Conservation (phyloP, 1,140 invertebrate species). For the Lordiphosa stackelbergi region DNA sequence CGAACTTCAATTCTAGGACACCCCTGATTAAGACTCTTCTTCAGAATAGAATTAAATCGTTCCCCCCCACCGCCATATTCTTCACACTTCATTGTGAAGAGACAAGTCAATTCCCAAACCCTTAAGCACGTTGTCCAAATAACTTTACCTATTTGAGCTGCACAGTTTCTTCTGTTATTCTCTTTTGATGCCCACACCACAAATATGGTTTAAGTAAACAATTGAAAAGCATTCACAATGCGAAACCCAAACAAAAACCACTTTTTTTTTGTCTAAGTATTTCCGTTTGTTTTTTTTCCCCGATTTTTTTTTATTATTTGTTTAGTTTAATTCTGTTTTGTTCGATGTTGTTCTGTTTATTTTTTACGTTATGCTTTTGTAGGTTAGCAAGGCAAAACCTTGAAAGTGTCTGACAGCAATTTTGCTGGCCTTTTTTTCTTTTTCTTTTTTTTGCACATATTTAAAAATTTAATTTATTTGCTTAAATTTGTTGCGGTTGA, state of each 20-base stretch:
- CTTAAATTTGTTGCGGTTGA: constrained; percentile 22
- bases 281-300: constrained; percentile 28
- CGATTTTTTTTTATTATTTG: constrained; percentile 31
- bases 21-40: no score
- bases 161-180: constrained; percentile 10
- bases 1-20: no score
- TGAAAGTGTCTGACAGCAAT: constrained; percentile 33
- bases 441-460: constrained; percentile 31
- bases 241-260: constrained; percentile 28
- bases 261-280: constrained; percentile 22
- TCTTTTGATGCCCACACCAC: background rate
- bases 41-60: no score
- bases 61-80: no score
- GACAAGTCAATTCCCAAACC: constrained; percentile 3
- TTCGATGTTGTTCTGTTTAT: constrained; percentile 53
- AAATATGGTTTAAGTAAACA: constrained; percentile 25
- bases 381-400: constrained; percentile 64
- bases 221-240: constrained; percentile 30
- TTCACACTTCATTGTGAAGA: no score
- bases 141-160: constrained; percentile 17
- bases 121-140: constrained; percentile 18
- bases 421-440: constrained; percentile 6
- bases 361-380: constrained; percentile 55
- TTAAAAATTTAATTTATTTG: constrained; percentile 27
- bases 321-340: constrained; percentile 27